Evolutionary conservation across 1,140 invertebrate species (phyloP).

Genomic region (Ceratosolen solmsi): DNA sequence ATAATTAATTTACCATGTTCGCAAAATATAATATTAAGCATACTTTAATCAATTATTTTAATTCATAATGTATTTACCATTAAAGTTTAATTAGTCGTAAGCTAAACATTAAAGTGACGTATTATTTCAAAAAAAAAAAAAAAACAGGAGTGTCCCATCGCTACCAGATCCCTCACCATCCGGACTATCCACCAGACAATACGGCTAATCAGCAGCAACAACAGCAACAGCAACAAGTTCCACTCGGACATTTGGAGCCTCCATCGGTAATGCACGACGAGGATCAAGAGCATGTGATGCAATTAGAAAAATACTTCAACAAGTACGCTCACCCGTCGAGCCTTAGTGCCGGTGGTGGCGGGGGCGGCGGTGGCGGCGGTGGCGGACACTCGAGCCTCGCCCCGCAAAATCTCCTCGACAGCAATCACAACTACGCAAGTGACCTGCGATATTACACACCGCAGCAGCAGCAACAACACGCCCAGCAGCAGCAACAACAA

Average conservation of each 20-base stretch:
- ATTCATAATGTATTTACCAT: too few species aligned
- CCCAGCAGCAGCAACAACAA: slow-evolving; percentile 63
- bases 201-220: slow-evolving; percentile 51
- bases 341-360: neutral
- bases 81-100: too few species aligned
- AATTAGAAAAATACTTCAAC: slow-evolving; percentile 74
- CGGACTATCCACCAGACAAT: slow-evolving; percentile 66
- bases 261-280: slow-evolving; percentile 63
- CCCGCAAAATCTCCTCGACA: slow-evolving; percentile 69
- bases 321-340: slow-evolving; percentile 70
- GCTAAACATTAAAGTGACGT: too few species aligned
- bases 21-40: too few species aligned
- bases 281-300: slow-evolving; percentile 68
- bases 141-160: slow-evolving; percentile 65
- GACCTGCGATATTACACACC: slow-evolving; percentile 69
- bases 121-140: too few species aligned
- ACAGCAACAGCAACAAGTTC: slow-evolving; percentile 55
- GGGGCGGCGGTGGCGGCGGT: neutral
- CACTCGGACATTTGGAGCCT: slow-evolving; percentile 57
- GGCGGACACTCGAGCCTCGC: slow-evolving; percentile 63
- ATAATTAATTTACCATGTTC: too few species aligned
- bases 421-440: slow-evolving; percentile 74
- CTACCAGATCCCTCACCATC: slow-evolving; percentile 69
- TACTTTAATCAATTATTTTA: too few species aligned
- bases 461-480: slow-evolving; percentile 65